These are phyloP conservation scores for Drosophila equinoxialis DNA, from an alignment of 1,140 invertebrate species.

Conservation along the genomic window DNA sequence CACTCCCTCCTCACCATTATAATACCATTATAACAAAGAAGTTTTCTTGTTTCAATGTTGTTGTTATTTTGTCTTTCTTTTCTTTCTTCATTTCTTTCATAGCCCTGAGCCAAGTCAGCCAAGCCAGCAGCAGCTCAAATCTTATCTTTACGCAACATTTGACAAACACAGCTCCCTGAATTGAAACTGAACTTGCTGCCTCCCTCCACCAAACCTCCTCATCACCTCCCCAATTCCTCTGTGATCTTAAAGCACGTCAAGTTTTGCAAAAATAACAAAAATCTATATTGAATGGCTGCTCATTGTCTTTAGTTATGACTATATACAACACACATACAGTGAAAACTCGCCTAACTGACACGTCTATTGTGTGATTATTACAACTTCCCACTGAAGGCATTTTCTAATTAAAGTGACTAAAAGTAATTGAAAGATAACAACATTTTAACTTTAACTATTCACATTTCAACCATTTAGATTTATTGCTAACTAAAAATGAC, in stretches of 20 bases:
- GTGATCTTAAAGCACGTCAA: not conserved
- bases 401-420: no score
- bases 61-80: constrained; percentile 14
- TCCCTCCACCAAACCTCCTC: not conserved
- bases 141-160: constrained; percentile 73
- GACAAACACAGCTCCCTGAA: constrained; percentile 38
- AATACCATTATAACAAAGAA: constrained; percentile 46
- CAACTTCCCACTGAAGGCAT: no score
- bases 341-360: no score
- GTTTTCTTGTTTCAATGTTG: constrained; percentile 22
- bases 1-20: not conserved
- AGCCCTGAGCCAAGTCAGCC: constrained; percentile 1
- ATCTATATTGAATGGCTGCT: constrained; percentile 44
- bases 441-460: no score
- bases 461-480: no score
- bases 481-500: no score
- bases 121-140: constrained; percentile 10
- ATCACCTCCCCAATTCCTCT: not conserved
- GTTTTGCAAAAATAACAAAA: constrained; percentile 28
- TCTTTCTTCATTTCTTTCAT: constrained; percentile 15
- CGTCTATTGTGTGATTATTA: no score
- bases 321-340: no score
- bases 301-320: constrained; percentile 40
- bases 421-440: no score
- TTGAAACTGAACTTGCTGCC: constrained; percentile 3